Base-by-base conservation (phyloP, 2,888 invertebrate genomes). In the Atethmia centrago region DNA sequence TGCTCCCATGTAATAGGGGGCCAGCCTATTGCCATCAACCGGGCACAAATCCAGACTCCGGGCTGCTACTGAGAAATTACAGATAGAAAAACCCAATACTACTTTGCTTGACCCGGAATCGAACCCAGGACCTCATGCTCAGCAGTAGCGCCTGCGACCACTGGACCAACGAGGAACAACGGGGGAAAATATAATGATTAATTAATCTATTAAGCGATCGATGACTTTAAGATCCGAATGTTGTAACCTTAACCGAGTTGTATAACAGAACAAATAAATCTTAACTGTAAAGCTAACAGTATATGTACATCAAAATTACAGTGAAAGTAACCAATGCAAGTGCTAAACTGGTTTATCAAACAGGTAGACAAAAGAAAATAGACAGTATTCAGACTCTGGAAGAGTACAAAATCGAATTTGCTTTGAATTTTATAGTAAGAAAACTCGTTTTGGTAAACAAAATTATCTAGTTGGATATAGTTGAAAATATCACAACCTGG, bases 311-410 rank as follows among this genome's bases (percentile, higher is more conserved):
- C 55, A 71, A 71, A 74, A 82, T 63, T 36, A 40, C 40, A 68
- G 85, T 65, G 86, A 86, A 84, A 82, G 85, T 78, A 62, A 62
- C 51, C 53, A 61, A 66, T 58, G 62, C 55, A 69, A 51, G 40
- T 68, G n/a, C 51, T 10, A 59, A 84, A 84, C 86, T 66, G 82
- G 84, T 85, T 85, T 76, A 63, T n/a, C 12, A 59, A 71, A 71
- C 45, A 42, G 5, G 28, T 55, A 47, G 5, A 69, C 68, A 74
- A 55, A 58, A 58, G 0, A 81, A 76, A 59, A 72, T 56, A 49
- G 36, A 21, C 78, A 42, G 28, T 80, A 72, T 69, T 21, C 4
- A 2, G 4, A 19, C 12, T 1, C 0, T 0, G 0, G 8, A 19
- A 66, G 59, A 64, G 78, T 74, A 31, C 14, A 70, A 25, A 74